phyloP scores from a whole-genome alignment of 2,113 vertebrate species.

The Fulmarus glacialis region DNA sequence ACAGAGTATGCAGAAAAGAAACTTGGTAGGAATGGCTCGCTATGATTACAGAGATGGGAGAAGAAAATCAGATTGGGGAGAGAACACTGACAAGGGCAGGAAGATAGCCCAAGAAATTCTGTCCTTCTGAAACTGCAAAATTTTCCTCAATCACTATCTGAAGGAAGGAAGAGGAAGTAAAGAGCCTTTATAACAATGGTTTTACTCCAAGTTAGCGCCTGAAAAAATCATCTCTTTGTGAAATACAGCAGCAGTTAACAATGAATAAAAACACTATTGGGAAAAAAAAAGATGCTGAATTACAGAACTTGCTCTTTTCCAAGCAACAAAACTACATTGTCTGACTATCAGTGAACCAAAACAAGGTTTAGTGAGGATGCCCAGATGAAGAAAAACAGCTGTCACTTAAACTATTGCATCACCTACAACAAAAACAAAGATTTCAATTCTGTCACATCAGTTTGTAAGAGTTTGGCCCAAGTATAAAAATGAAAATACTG shows the following conservation, averaged over 20 bases:
- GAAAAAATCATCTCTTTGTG: background rate
- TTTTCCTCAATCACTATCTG: background rate
- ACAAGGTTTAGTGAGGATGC: background rate
- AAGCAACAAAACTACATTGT: background rate
- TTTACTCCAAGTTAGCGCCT: background rate
- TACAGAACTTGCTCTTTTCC: background rate
- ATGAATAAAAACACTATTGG: background rate
- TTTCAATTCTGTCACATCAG: background rate
- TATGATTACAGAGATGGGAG: background rate
- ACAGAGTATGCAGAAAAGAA: background rate
- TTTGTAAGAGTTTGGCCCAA: background rate
- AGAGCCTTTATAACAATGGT: background rate
- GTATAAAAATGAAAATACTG: background rate
- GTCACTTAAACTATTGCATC: background rate
- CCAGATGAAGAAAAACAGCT: background rate
- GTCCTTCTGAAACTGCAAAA: background rate
- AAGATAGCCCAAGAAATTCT: background rate
- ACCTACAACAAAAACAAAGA: background rate
- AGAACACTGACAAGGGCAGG: background rate
- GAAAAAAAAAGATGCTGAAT: background rate
- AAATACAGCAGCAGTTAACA: background rate
- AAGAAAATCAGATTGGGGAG: background rate
- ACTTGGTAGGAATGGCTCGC: background rate
- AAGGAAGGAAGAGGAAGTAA: background rate
- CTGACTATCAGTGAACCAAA: background rate